Evolutionary conservation across 2,888 invertebrate species (phyloP), one percentile per base, ranked within the genome.

Genomic region (Trilocha varians): DNA sequence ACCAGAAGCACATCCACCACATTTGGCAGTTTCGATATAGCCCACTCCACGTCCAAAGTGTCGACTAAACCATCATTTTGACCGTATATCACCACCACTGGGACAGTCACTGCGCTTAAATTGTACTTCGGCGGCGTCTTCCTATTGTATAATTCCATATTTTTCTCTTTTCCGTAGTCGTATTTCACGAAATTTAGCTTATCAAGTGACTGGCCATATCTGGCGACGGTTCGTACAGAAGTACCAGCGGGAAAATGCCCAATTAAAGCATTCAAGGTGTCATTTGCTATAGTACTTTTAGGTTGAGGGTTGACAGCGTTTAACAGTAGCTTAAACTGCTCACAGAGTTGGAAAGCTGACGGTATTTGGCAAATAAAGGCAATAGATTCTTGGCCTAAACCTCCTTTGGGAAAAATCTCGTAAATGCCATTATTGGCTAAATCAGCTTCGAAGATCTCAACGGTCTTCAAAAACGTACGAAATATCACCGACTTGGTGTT

Each of bases 31-130:
- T 80, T 67, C 0, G 64, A 57, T 16, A 85, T 65, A 45, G 91
- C 58, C 57, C 87, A 85, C 32, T 82, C 56, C 1, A 90, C 87
- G 40, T 91, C 91, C 57, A 75, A 69, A 0, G 78, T 66, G 87
- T 88, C 55, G 88, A 78, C 88, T 80, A 90, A 62, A 88, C 92
- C 56, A 87, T 90, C 79, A 34, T 73, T 74, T 6, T 48, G 53
- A 0, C 80, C 80, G 40, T 77, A 77, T 18, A 82, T 53, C 4
- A 63, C 49, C 3, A 80, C 52, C 2, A 70, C 50, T 3, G 80
- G 82, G 0, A 60, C 55, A 1, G 55, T 61, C 9, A 66, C 63
- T 2, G 72, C 70, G 44, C 51, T 67, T 0, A 76, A 45, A 38
- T 74, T 73, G 25, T 69, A 82, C n/a, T 43, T 39, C 0, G 82